Percentiles rank a stretch among this genome's conserved stretches.
Evolutionary conservation across 2,888 invertebrate species (phyloP).

Genomic region (Drosophila mulleri): DNA sequence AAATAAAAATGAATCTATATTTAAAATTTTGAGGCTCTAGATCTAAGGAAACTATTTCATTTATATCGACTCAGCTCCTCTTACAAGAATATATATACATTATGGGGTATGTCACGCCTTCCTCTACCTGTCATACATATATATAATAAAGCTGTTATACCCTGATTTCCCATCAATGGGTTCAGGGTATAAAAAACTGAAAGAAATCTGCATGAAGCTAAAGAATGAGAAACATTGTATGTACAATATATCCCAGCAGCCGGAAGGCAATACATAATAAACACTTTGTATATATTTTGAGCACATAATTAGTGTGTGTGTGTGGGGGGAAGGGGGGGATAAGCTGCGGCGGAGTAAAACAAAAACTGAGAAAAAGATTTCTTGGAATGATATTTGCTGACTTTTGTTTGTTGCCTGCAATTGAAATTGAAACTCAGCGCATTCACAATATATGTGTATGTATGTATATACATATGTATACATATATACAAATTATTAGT

Average conservation of each 20-base stretch:
- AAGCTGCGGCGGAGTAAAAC: neutral
- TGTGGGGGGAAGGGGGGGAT: too few species aligned
- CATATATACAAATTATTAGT: neutral
- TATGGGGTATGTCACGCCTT: too few species aligned
- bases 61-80: too few species aligned
- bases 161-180: too few species aligned
- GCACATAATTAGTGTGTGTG: neutral
- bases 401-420: slow-evolving; percentile 3
- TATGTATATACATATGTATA: neutral
- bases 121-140: too few species aligned
- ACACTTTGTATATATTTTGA: neutral
- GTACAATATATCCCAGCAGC: slow-evolving; percentile 1
- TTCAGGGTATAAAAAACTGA: too few species aligned
- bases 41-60: too few species aligned
- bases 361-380: slow-evolving; percentile 14
- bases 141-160: too few species aligned
- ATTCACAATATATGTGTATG: neutral
- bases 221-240: neutral
- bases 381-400: slow-evolving; percentile 31
- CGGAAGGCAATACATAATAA: neutral
- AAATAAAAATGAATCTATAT: too few species aligned
- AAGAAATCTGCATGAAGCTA: neutral
- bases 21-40: too few species aligned
- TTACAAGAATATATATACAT: too few species aligned
- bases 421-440: slow-evolving; percentile 11